Evolutionary conservation across 2,888 invertebrate genomes (phyloP).

Genomic region (Nomada fabriciana): DNA sequence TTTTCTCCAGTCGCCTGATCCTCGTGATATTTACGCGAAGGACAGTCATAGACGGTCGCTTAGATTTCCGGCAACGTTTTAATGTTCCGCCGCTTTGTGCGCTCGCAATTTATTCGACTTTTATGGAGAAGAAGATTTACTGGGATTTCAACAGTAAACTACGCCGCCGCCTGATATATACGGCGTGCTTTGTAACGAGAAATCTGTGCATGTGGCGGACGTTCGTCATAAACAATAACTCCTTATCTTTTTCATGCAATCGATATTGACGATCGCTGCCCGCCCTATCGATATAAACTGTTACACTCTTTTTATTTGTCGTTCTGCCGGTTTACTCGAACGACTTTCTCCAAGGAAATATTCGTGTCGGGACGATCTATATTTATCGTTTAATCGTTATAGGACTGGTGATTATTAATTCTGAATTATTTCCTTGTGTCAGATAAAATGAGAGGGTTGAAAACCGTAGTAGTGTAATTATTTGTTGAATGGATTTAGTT

Average conservation of each 20-base stretch:
- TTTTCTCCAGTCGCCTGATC: not conserved
- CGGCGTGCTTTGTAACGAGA: conserved; percentile 28
- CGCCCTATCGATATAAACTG: conserved; percentile 11
- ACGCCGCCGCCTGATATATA: conserved; percentile 2
- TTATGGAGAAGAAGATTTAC: conserved; percentile 80
- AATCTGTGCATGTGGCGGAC: conserved; percentile 30
- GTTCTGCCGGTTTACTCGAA: not conserved
- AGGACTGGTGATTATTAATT: not conserved
- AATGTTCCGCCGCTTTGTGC: conserved; percentile 59
- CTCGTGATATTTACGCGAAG: conserved; percentile 21
- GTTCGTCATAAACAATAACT: conserved; percentile 62
- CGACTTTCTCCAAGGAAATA: conserved; percentile 2
- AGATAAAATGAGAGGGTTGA: not conserved
- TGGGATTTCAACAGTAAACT: conserved; percentile 73
- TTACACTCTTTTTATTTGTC: conserved; percentile 46
- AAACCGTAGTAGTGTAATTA: not conserved
- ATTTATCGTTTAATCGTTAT: not conserved
- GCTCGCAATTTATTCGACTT: conserved; percentile 77
- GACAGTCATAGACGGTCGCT: conserved; percentile 30
- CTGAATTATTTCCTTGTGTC: not conserved
- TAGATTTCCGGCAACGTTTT: conserved; percentile 67
- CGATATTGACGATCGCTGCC: conserved; percentile 43
- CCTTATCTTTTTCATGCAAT: conserved; percentile 34
- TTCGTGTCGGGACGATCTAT: not conserved
- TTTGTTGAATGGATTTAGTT: no score